These are phyloP conservation scores for Hippocampus comes DNA, from an alignment of 2,113 vertebrate genomes.

Conservation along the genomic window DNA sequence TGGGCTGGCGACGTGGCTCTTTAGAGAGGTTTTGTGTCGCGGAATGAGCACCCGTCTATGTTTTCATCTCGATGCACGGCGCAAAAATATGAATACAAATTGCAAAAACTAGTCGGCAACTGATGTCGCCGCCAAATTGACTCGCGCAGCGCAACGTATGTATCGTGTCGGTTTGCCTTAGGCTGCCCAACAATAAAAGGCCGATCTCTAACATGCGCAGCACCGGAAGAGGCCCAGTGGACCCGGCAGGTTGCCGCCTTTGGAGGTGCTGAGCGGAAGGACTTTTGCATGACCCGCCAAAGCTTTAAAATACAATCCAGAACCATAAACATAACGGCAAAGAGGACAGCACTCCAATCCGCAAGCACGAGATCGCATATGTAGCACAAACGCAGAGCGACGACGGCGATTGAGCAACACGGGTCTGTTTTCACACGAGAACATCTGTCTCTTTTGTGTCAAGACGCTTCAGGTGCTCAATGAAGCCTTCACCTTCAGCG, in stretches of 20 bases:
- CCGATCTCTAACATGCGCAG: background rate
- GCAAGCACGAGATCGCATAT: background rate
- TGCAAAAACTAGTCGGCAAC: no score
- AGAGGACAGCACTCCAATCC: no score
- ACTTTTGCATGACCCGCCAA: no score
- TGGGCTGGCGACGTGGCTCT: background rate
- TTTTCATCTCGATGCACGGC: background rate
- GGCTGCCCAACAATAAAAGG: no score
- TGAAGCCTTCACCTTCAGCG: constrained; percentile 7
- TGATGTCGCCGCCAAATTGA: no score
- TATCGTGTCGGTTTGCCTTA: background rate
- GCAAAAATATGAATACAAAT: background rate
- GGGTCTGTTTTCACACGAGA: background rate
- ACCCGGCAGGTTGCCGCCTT: background rate
- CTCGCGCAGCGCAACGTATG: no score
- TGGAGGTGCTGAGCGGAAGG: background rate
- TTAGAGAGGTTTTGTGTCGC: background rate
- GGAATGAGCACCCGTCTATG: no score
- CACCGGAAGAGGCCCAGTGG: no score
- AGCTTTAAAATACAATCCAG: no score
- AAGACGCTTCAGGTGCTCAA: constrained; percentile 1
- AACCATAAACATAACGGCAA: background rate
- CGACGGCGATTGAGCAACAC: background rate
- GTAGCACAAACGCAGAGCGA: background rate
- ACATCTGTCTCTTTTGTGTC: constrained; percentile 1